Conservation (phyloP, 2,113 vertebrate genomes). For the Shinisaurus crocodilurus region DNA sequence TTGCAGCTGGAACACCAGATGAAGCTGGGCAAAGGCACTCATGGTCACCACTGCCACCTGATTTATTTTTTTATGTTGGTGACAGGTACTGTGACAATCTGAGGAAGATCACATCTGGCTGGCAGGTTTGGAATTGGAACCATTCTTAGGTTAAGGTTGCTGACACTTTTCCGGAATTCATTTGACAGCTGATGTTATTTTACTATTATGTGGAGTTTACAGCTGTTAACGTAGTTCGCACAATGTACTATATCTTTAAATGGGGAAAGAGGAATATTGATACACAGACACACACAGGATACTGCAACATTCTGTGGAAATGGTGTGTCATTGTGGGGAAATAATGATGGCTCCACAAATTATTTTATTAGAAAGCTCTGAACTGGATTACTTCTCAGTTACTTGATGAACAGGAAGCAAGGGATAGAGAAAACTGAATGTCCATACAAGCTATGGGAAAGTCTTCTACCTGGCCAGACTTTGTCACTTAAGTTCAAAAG, state of each 20-base stretch:
- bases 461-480: conserved; percentile 43
- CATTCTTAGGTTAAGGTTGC: accelerated
- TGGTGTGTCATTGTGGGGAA: conserved; percentile 2
- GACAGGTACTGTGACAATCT: neutral
- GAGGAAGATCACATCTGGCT: accelerated
- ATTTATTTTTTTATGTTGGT: neutral
- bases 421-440: conserved; percentile 64
- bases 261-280: accelerated
- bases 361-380: conserved; percentile 11
- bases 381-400: conserved; percentile 38
- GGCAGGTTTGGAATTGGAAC: neutral
- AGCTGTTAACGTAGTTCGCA: accelerated
- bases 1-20: too few species aligned
- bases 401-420: conserved; percentile 73
- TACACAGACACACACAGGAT: accelerated
- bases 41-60: too few species aligned
- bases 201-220: accelerated
- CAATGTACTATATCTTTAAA: neutral
- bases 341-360: conserved; percentile 46
- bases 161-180: accelerated
- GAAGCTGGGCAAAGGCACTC: too few species aligned
- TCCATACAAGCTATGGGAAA: conserved; percentile 51
- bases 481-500: neutral
- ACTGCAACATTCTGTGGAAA: neutral
- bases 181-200: accelerated